Conservation (phyloP, 1,140 invertebrate species). For the Procambarus virginalis region DNA sequence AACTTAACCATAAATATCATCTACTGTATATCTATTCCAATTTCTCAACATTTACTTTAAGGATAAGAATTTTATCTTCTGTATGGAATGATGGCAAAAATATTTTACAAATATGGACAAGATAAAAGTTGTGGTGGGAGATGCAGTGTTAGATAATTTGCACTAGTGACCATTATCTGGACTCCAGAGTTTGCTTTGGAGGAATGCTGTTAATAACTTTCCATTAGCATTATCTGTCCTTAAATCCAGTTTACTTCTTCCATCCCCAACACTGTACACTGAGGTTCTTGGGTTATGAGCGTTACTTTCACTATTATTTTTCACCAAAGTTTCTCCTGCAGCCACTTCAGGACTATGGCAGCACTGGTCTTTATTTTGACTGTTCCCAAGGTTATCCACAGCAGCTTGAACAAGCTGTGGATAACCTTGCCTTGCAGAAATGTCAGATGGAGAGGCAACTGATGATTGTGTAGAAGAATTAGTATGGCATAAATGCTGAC, state of each 20-base stretch:
- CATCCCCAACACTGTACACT: constrained; percentile 44
- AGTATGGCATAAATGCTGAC: constrained; percentile 20
- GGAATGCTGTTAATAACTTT: constrained; percentile 15
- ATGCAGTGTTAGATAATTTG: not conserved
- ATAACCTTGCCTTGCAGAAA: not conserved
- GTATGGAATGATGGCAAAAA: constrained; percentile 27
- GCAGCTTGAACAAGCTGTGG: not conserved
- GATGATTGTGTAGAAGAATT: not conserved
- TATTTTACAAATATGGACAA: not conserved
- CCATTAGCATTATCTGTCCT: constrained; percentile 49
- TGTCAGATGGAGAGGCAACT: constrained; percentile 1
- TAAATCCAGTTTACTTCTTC: constrained; percentile 49
- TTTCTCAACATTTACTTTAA: not conserved
- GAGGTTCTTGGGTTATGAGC: constrained; percentile 20
- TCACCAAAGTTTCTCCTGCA: not conserved
- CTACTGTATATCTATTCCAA: constrained; percentile 12
- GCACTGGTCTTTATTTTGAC: not conserved
- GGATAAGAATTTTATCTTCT: not conserved
- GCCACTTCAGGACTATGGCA: not conserved
- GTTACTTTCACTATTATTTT: not conserved
- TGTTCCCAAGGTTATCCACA: not conserved
- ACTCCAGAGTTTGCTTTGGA: constrained; percentile 22
- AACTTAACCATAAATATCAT: not conserved
- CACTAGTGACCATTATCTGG: constrained; percentile 44
- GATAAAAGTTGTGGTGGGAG: not conserved